Conservation (phyloP, 2,797 vertebrate genomes). For the Spondyliosoma cantharus region DNA sequence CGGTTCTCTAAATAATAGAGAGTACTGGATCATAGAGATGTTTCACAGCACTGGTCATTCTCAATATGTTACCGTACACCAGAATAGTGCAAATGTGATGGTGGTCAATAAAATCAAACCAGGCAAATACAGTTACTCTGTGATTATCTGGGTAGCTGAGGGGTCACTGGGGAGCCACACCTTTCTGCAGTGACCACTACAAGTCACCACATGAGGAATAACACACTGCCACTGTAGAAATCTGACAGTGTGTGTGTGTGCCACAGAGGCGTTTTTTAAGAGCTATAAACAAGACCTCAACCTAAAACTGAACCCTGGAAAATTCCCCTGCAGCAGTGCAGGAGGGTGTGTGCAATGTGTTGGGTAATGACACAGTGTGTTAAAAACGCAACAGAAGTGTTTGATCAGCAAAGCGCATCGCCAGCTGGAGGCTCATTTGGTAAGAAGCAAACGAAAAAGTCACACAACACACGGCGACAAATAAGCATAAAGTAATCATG, state of each 20-base stretch:
- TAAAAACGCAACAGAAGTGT: conserved; percentile 55
- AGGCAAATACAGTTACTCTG: conserved; percentile 21
- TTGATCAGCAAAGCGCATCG: conserved; percentile 53
- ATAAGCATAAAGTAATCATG: conserved; percentile 6
- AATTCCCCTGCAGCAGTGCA: conserved; percentile 29
- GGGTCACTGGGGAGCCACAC: conserved; percentile 50
- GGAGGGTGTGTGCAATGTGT: conserved; percentile 44
- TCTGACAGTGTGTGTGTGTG: conserved; percentile 36
- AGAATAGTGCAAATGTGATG: conserved; percentile 18
- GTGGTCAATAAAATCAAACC: conserved; percentile 36
- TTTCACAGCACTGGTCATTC: neutral
- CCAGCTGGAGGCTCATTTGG: conserved; percentile 36
- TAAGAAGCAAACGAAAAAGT: conserved; percentile 30
- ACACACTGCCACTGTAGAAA: conserved; percentile 30
- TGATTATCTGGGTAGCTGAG: conserved; percentile 44
- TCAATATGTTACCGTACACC: conserved; percentile 8
- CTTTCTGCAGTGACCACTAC: conserved; percentile 39
- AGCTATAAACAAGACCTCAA: conserved; percentile 59
- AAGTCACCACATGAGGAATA: conserved; percentile 36
- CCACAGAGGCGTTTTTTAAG: conserved; percentile 44
- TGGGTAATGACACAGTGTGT: conserved; percentile 75
- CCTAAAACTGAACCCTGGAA: conserved; percentile 50
- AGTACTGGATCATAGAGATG: conserved; percentile 16
- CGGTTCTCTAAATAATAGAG: neutral
- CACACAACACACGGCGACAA: conserved; percentile 5